Base-by-base conservation (phyloP, 1,140 invertebrate genomes). In the Aporrectodea caliginosa region DNA sequence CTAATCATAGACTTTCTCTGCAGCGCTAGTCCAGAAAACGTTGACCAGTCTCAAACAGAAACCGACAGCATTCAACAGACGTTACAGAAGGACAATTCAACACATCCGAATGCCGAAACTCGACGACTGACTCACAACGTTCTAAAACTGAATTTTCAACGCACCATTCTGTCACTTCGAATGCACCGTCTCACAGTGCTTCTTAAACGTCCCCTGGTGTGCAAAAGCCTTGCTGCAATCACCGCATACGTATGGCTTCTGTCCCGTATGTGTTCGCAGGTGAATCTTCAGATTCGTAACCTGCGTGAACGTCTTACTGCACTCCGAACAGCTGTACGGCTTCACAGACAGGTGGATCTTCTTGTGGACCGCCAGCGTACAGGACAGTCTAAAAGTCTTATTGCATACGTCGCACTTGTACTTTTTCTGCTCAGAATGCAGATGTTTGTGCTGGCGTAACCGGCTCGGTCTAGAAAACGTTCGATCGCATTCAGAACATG, bases 151-250 rank as follows among this genome's bases (percentile, higher is more conserved):
- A n/a, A n/a, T n/a, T n/a, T n/a, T n/a, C n/a, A n/a, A n/a, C n/a
- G n/a, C n/a, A n/a, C n/a, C n/a, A n/a, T n/a, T n/a, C n/a, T n/a
- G n/a, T n/a, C n/a, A n/a, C n/a, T n/a, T n/a, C n/a, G n/a, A n/a
- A n/a, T n/a, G n/a, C n/a, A n/a, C n/a, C n/a, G n/a, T n/a, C n/a
- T 74, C 73, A 74, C 31, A 31, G 73, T 77, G 75, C 35, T 43
- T 77, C 43, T 69, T 77, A 22, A 77, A 68, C 27, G 35, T 29
- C 22, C 29, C 58, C 29, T 16, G 33, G n/a, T 34, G 33, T 35
- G 16, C 58, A 77, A 77, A 77, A 0, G 33, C 29, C 68, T 77
- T 77, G 75, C 68, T 43, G 68, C 75, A 77, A 27, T 77, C 68
- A 29, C 29, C 29, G 33, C 75, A 77, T 43, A 43, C 30, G 68